Base-by-base conservation (phyloP, 2,113 vertebrate species). In the Cottus gobio region DNA sequence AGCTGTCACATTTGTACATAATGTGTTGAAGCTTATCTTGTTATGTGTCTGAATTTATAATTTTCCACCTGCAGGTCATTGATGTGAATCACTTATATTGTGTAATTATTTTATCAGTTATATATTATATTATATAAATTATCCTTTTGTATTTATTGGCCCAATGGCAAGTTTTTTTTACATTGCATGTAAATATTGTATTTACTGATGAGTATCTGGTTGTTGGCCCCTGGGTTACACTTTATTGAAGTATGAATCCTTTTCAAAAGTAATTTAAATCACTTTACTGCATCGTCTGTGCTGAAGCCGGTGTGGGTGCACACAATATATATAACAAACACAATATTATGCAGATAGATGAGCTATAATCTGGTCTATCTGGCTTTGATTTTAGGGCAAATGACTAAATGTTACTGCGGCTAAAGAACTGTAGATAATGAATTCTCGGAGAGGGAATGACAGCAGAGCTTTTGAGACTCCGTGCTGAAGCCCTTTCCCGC, bases 11-110 rank as follows among this genome's bases (percentile, higher is more conserved):
- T 54, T 58, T 70, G 44, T 73, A 39, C 71, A 63, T 60, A 74
- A 76, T 61, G 22, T 54, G 52, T 13, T 5, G 4, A 69, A 71
- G 10, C 39, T 58, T 64, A 60, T 75, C 74, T 64, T 37, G 39
- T 68, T 61, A 28, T 46, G 24, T 79, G 72, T 22, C 39, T 64
- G 31, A 52, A 52, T 67, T 18, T 70, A 64, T 81, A 24, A 74
- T 79, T 50, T 72, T 68, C 62, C 48, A 26, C 31, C 36, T 16
- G 44, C 73, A 66, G 24, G 46, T 78, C n/a, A 65, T 31, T 54
- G n/a, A 73, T 77, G 22, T 70, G 42, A 85, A 61, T 52, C 3
- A 65, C 66, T 44, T 86, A 24, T 31, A 30, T 39, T 28, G 64
- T 30, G 30, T 39, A 39, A 9, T 58, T 52, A 60, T 48, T 3